Base-by-base conservation (phyloP, 2,113 vertebrate genomes). In the Sigmodon hispidus region DNA sequence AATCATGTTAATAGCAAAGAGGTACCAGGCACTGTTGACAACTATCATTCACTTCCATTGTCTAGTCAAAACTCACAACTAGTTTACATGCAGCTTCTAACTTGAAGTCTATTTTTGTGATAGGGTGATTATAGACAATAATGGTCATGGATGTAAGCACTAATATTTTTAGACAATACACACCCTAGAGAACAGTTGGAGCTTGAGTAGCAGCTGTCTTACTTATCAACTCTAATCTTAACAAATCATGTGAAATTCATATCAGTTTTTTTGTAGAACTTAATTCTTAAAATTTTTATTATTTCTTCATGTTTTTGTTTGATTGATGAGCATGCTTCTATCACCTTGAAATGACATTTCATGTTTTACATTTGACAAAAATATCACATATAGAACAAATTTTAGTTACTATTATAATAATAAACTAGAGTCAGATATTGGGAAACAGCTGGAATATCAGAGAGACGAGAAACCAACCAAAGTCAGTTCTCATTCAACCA, bases 31-130 rank as follows among this genome's bases (percentile, higher is more conserved):
- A 17, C 0, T 55, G 0, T 87, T 85, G 50, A 17, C 11, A 83
- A 69, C 40, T 40, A 57, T 31, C 34, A 17, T 48, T 13, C 2
- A 50, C 48, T 90, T 90, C n/a, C 7, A 77, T 90, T 19, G 73
- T 34, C n/a, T 16, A 16, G 50, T 89, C 72, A n/a, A 75, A 19
- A 93, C 26, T 55, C 70, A 81, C 36, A 29, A n/a, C n/a, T 43
- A 48, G 65, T 88, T 92, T 92, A 55, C n/a, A 86, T 6, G 61
- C 3, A 95, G 12, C n/a, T 57, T 87, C 43, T 89, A 83, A 95
- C 95, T 96, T 94, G 11, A 94, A 15, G 70, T 96, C 76, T 70
- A 79, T 90, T 92, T 95, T 70, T 70, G 8, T 40, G 17, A 73
- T 59, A 13, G 11, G 13, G 11, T 89, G 87, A 87, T 86, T 96